phyloP scores from a whole-genome alignment of 2,888 invertebrate genomes.

The Panorpa germanica region DNA sequence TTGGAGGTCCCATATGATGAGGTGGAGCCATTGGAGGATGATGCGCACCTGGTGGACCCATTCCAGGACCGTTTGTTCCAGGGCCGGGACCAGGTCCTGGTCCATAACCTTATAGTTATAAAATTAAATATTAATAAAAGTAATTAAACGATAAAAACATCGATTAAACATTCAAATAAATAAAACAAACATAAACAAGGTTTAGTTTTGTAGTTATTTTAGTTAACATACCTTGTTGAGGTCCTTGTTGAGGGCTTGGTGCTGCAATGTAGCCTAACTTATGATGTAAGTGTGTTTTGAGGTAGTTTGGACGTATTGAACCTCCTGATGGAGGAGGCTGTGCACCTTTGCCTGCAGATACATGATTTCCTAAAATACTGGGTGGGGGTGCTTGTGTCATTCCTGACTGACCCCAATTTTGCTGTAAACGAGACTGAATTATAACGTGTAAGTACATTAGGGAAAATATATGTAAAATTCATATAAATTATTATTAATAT shows the following conservation, averaged over 20 bases:
- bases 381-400: constrained; percentile 21
- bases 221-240: constrained; percentile 32
- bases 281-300: constrained; percentile 51
- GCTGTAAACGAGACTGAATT: too few species aligned
- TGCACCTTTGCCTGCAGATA: constrained; percentile 16
- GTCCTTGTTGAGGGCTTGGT: constrained; percentile 35
- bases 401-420: constrained; percentile 24
- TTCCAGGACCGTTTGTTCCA: constrained; percentile 27
- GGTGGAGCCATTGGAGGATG: constrained; percentile 37
- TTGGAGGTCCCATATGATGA: constrained; percentile 29
- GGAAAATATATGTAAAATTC: too few species aligned
- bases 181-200: too few species aligned
- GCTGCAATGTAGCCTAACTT: constrained; percentile 40
- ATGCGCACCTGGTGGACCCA: constrained; percentile 31
- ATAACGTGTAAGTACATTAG: too few species aligned
- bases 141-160: too few species aligned
- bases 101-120: constrained; percentile 27
- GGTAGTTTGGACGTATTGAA: constrained; percentile 35
- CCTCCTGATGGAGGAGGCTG: constrained; percentile 26
- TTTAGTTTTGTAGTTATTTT: too few species aligned
- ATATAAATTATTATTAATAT: too few species aligned
- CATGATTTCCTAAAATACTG: constrained; percentile 24
- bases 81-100: constrained; percentile 35
- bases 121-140: too few species aligned
- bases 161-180: too few species aligned